Conservation (phyloP, 2,888 invertebrate species). For the Heliconius aoede region DNA sequence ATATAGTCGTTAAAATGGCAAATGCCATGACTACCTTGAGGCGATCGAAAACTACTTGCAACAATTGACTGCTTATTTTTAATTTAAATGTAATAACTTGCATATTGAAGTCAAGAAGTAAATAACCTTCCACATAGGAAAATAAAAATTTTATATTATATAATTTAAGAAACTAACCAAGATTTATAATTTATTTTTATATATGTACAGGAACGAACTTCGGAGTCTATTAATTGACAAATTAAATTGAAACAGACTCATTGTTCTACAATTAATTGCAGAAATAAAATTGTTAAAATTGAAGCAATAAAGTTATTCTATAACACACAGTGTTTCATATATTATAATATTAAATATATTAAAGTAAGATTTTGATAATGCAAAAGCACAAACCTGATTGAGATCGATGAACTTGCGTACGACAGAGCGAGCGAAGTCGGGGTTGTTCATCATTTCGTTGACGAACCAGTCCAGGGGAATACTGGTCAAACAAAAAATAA, state of each 20-base stretch:
- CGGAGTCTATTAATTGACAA: no score
- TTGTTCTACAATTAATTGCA: no score
- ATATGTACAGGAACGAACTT: no score
- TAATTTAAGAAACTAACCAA: no score
- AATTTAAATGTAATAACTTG: slow-evolving; percentile 2
- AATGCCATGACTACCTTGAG: background rate
- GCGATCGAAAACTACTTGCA: background rate
- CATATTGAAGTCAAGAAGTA: no score
- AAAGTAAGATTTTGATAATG: no score
- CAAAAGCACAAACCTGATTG: slow-evolving; percentile 67
- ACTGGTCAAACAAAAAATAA: slow-evolving; percentile 53
- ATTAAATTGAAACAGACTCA: no score
- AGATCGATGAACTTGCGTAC: slow-evolving; percentile 84
- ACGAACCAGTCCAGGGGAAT: slow-evolving; percentile 82
- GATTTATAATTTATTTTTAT: no score
- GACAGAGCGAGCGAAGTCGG: slow-evolving; percentile 83
- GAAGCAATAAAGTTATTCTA: background rate
- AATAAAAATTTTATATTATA: no score
- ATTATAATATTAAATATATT: background rate
- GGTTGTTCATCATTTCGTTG: slow-evolving; percentile 83
- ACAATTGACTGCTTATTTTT: background rate
- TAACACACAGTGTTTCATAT: background rate
- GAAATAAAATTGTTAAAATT: background rate
- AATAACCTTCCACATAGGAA: no score
- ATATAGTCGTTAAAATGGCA: background rate